Base-by-base conservation (phyloP, 2,888 invertebrate species). In the Bombylius discolor region DNA sequence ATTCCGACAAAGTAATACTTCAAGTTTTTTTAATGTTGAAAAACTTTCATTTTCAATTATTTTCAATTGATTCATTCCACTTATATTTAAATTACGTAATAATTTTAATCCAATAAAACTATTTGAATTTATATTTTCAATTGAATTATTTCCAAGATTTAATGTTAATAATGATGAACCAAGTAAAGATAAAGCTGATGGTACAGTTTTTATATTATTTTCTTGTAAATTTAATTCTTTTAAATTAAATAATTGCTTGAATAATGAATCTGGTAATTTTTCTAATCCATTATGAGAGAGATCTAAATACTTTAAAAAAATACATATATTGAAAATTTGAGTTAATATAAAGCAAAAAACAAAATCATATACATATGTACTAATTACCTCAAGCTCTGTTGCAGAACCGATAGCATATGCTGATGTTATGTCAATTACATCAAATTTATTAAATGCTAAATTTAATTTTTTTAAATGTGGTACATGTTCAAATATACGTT, bases 401-500 rank as follows among this genome's bases (percentile, higher is more conserved):
- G 80, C 75, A 47, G 78, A 77, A 0, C 78, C 74, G 58, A 85
- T 62, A 1, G 84, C 80, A n/a, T 78, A 66, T 4, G 78, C 71
- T 1, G 84, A 83, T 34, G 79, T 77, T 48, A 74, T 73, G 64
- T 84, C 84, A 36, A 85, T 68, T 51, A 80, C 76, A 63, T 77
- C 77, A 34, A 85, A 76, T 11, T 78, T 76, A 63, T 85, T 85
- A 63, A 81, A 77, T 66, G 80, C 80, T 56, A 85, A 70, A 62
- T 79, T 80, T 8, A 85, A 69, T 59, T 77, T 76, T 23, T 77
- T 77, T 63, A 85, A 65, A 61, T 81, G 76, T 0, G 82, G 83
- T 55, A 81, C 81, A 65, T 83, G 80, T 66, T 81, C 78, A 66
- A 85, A 85, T 45, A 83, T 65, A 53, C 79, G 78, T 59, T 76